Conservation (phyloP, 2,113 vertebrate genomes). For the Mola mola region DNA sequence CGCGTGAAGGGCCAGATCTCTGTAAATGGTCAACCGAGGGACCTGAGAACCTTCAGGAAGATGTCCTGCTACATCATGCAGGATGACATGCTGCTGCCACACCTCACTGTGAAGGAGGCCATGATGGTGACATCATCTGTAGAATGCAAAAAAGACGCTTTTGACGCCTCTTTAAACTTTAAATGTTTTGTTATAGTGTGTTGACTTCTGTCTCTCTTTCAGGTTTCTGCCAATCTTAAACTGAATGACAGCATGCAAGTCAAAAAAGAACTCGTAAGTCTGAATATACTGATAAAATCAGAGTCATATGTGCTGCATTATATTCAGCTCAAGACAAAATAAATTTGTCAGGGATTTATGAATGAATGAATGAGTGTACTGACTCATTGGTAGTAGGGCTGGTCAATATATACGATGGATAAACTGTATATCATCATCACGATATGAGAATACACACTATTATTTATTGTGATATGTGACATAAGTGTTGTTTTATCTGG, state of each 20-base stretch:
- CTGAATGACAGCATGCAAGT: constrained; percentile 94
- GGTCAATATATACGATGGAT: too few species aligned
- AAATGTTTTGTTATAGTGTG: background rate
- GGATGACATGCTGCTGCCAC: constrained; percentile 95
- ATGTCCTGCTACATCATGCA: constrained; percentile 99
- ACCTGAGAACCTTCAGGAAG: constrained; percentile 96
- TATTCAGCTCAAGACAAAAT: too few species aligned
- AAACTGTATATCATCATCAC: too few species aligned
- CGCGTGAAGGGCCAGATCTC: constrained; percentile 98
- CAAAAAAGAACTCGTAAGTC: constrained; percentile 95
- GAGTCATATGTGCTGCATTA: background rate
- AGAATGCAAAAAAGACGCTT: background rate
- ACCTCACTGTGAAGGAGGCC: constrained; percentile 92
- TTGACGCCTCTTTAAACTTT: too few species aligned
- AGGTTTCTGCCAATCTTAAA: constrained; percentile 97
- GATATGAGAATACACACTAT: too few species aligned
- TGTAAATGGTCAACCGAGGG: constrained; percentile 90
- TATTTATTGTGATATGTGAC: too few species aligned
- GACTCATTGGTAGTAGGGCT: too few species aligned
- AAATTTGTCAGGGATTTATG: too few species aligned
- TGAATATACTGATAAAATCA: background rate
- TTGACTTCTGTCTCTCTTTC: constrained; percentile 6
- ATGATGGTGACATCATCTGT: constrained; percentile 91
- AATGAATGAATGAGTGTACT: too few species aligned
- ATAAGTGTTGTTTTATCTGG: too few species aligned